Percentiles rank a stretch among this genome's conserved stretches.
Conservation (phyloP, 2,888 invertebrate genomes). For the Agriopis marginaria region DNA sequence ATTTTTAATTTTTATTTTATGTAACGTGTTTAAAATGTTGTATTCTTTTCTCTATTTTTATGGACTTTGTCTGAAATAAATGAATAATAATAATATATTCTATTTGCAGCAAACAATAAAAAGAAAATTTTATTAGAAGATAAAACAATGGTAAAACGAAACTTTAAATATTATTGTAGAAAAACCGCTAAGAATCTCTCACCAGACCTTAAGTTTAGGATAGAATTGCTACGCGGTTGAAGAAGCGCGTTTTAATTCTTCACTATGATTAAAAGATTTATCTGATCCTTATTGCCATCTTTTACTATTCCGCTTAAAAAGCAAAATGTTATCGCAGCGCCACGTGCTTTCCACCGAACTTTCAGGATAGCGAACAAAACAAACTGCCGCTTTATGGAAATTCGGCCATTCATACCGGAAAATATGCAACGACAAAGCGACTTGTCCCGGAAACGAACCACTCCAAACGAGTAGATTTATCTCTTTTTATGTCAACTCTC, state of each 20-base stretch:
- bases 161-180: too few species aligned
- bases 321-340: constrained; percentile 49
- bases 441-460: constrained; percentile 82
- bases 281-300: background rate
- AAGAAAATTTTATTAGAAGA: too few species aligned
- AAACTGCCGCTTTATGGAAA: constrained; percentile 83
- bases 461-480: constrained; percentile 68
- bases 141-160: too few species aligned
- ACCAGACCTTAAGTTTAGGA: too few species aligned
- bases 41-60: too few species aligned
- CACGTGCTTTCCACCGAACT: constrained; percentile 68
- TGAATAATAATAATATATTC: too few species aligned
- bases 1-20: too few species aligned
- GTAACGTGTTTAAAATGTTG: too few species aligned
- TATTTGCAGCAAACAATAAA: too few species aligned
- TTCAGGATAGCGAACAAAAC: constrained; percentile 63
- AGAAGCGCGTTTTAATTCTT: background rate
- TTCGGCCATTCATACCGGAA: constrained; percentile 71
- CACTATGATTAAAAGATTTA: background rate
- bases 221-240: too few species aligned
- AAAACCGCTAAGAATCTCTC: too few species aligned
- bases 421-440: constrained; percentile 82
- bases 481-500: constrained; percentile 48
- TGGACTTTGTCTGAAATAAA: too few species aligned
- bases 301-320: constrained; percentile 5